Base-by-base conservation (phyloP, 2,888 invertebrate species). In the Lithophane semibrunnea region DNA sequence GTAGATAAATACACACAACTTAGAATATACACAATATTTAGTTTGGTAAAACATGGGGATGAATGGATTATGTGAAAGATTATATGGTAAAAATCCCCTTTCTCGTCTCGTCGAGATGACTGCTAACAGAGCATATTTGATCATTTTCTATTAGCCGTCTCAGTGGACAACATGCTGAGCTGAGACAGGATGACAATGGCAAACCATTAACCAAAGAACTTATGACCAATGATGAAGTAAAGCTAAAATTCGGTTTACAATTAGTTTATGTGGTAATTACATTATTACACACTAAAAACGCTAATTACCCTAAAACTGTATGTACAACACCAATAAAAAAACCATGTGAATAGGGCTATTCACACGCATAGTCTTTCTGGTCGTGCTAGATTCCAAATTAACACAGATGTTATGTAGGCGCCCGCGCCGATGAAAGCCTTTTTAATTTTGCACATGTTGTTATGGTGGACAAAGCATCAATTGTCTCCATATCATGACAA, bases 261-360 rank as follows among this genome's bases (percentile, higher is more conserved):
- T 58, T 8, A 60, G 18, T 47, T 44, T 10, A 37, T 13, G 29
- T 29, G 12, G 49, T 79, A 47, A 18, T 63, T 18, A n/a, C 3
- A 37, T 52, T 42, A 66, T 61, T 65, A 29, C 71, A 79, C 54
- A 12, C 21, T 58, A 56, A 63, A 75, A 74, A 75, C n/a, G 42
- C 49, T 66, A 52, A 80, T 18, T 72, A 66, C 56, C 56, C 61
- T 47, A 80, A 80, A 85, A 79, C 18, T 60, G 1, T 0, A 47
- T 16, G n/a, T 29, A 60, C 29, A 63, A n/a, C 16, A 42, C 3
- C 9, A 47, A 37, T 24, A 70, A 86, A 86, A 42, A 81, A 86
- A 64, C 13, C 86, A 77, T 82, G 79, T 60, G 73, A 77, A 71
- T 58, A 76, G 71, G 61, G 58, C 70, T 82, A 67, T 77, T 82